Conservation (phyloP, 2,888 invertebrate genomes). For the Hemistola chrysoprasaria region DNA sequence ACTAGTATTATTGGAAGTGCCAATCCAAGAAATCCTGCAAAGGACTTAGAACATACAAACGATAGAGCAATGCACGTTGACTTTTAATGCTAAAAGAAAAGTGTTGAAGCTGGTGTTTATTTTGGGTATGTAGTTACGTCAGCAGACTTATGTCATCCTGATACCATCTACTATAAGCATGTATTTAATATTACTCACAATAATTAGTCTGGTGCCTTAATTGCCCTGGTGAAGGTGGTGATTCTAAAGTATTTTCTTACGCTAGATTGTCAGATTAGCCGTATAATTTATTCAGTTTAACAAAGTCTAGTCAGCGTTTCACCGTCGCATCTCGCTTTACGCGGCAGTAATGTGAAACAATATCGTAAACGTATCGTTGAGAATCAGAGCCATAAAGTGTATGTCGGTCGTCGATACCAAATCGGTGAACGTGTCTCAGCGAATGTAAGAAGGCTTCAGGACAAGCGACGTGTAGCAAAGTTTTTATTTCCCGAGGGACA, state of each 20-base stretch:
- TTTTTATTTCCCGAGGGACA: conserved; percentile 80
- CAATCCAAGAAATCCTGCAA: conserved; percentile 59
- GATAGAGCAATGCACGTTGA: no score
- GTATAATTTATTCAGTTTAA: no score
- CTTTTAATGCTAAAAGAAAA: no score
- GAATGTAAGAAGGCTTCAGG: conserved; percentile 77
- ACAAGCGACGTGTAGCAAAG: conserved; percentile 80
- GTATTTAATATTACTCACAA: no score
- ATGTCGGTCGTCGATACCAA: conserved; percentile 67
- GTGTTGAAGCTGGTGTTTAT: no score
- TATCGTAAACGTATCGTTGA: conserved; percentile 75
- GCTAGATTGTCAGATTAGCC: no score
- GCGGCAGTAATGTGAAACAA: conserved; percentile 67
- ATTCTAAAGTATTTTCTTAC: no score
- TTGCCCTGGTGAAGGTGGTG: no score
- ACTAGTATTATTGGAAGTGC: conserved; percentile 69
- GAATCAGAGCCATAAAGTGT: conserved; percentile 77
- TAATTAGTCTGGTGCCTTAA: no score
- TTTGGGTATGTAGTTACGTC: no score
- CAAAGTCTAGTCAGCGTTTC: conserved; percentile 34
- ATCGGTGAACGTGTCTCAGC: conserved; percentile 73
- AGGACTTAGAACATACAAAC: conserved; percentile 17
- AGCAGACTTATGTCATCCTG: conserved; percentile 8
- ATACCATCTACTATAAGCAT: no score
- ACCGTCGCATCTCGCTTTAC: conserved; percentile 51